Percentiles rank a stretch among this genome's conserved stretches.
Evolutionary conservation across 2,113 vertebrate genomes (phyloP).

Genomic region (Balaenoptera acutorostrata): DNA sequence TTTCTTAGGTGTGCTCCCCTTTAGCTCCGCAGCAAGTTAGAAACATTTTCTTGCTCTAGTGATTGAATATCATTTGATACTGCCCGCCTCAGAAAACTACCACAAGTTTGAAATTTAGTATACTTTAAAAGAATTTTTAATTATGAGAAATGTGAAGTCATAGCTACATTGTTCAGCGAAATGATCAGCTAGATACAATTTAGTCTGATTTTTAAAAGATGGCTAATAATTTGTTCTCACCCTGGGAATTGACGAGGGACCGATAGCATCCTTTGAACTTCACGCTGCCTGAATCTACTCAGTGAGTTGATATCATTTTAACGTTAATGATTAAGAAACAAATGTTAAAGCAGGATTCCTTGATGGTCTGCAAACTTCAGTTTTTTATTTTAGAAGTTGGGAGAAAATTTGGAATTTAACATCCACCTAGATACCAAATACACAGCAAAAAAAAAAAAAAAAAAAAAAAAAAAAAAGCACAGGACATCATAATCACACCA

Average conservation of each 20-base stretch:
- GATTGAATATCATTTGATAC: background rate
- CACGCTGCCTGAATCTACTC: background rate
- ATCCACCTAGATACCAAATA: background rate
- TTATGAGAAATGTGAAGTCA: background rate
- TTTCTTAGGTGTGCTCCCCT: background rate
- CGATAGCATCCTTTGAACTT: background rate
- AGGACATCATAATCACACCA: background rate
- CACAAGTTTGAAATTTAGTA: background rate
- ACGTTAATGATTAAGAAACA: background rate
- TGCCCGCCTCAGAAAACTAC: background rate
- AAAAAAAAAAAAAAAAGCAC: background rate
- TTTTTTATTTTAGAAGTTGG: background rate
- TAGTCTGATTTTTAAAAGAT: background rate
- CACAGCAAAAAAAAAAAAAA: background rate
- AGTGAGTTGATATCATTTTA: background rate
- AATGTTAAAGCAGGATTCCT: background rate
- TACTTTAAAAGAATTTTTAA: background rate
- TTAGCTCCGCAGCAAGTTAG: background rate
- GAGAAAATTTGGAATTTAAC: background rate
- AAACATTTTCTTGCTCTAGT: background rate
- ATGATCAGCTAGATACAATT: background rate
- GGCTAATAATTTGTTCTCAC: background rate
- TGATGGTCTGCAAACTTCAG: background rate
- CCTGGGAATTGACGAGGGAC: background rate
- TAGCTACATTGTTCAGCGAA: background rate